Evolutionary conservation across 2,797 vertebrate species (phyloP).

Genomic region (Martes flavigula): DNA sequence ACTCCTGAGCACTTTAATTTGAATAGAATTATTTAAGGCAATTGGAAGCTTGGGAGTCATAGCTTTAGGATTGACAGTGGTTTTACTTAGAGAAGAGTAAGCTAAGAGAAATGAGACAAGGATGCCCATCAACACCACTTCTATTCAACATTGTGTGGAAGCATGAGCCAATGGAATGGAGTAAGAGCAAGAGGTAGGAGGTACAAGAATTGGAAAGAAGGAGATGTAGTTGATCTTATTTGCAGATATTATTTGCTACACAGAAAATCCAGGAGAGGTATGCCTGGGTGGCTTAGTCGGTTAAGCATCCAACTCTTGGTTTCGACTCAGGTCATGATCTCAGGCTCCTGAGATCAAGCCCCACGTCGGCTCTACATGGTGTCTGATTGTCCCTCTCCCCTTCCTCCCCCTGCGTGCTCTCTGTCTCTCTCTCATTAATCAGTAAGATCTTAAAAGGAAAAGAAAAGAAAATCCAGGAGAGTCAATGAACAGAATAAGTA

Average conservation of each 20-base stretch:
- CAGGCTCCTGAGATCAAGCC: background rate
- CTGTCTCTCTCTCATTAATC: background rate
- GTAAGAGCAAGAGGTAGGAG: background rate
- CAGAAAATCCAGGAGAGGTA: background rate
- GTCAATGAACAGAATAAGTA: background rate
- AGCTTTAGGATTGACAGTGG: background rate
- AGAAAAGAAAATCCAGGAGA: background rate
- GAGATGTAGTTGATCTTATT: background rate
- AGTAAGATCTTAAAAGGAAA: background rate
- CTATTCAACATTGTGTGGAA: background rate
- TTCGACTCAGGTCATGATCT: background rate
- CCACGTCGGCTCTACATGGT: background rate
- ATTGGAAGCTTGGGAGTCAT: background rate
- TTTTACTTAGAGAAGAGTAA: conserved; percentile 30
- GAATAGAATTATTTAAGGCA: conserved; percentile 14
- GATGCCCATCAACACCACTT: background rate
- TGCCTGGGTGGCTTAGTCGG: background rate
- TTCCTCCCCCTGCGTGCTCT: background rate
- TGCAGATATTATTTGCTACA: background rate
- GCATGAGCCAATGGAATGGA: background rate
- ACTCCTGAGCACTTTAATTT: background rate
- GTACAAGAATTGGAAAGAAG: background rate
- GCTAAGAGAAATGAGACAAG: background rate
- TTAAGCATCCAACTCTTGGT: background rate
- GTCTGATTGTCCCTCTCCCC: background rate